Evolutionary conservation across 2,113 vertebrate species (phyloP), one percentile per base, ranked within the genome.

Genomic region (Thymallus thymallus): DNA sequence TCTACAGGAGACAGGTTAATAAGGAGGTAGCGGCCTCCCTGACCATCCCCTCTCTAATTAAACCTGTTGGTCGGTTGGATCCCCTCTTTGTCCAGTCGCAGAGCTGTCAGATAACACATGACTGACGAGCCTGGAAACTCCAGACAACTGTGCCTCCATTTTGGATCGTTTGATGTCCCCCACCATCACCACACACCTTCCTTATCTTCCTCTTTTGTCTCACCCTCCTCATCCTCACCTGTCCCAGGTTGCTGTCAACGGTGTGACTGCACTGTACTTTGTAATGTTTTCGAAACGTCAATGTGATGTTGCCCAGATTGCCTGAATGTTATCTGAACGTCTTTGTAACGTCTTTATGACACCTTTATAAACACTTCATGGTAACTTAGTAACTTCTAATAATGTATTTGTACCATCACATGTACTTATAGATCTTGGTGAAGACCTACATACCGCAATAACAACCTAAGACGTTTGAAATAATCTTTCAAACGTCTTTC

Each of bases 1-100:
- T 85, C 77, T 80, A 77, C 77, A 81, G 78, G 77, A 26, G 61
- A 92, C 58, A 90, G 76, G 77, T 91, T 90, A 92, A 87, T 90
- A 86, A 91, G 75, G 68, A 41, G 35, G 35, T 41, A 41, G 35
- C 35, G 7, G 7, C 35, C 35, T 41, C 35, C 35, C 35, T 20
- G 56, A 60, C 56, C 16, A 16, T 60, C 18, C 56, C n/a, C 56
- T 60, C 56, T 60, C 56, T 60, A 60, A 60, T 60, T 60, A 60
- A 60, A 60, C 20, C 56, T 60, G 18, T 60, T 22, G 56, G 56
- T 55, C 56, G 6, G 56, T 7, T 20, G 1, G 56, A 51, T 2
- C 18, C 20, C 56, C 7, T 58, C 56, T 58, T 22, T 58, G 56
- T 58, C 5, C 5, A 22, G 56, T 14, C 6, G 56, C 56, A 6